Evolutionary conservation across 2,888 invertebrate species (phyloP), one percentile per base, ranked within the genome.

Genomic region (Strigamia transsilvanica): DNA sequence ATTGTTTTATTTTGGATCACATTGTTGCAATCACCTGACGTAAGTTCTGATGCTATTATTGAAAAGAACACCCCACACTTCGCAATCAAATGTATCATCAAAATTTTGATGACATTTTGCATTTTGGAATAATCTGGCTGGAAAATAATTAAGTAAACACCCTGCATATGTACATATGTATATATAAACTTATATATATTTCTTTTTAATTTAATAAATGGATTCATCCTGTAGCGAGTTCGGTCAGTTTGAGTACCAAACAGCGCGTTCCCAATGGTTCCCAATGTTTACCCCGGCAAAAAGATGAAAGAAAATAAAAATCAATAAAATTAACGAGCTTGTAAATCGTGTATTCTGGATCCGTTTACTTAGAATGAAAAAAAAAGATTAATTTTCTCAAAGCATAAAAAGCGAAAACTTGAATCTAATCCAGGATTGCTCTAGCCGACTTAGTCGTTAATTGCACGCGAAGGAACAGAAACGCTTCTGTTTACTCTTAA

Each of bases 401-500:
- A 46, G 46, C 6, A 38, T 6, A 38, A 38, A n/a, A 2, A 46
- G 3, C 13, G 13, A 46, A 13, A 46, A 46, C 46, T 46, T 46
- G n/a, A 46, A 18, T 32, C 73, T 73, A 73, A 73, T 73, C 73
- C 73, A 27, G 32, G 32, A 32, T 73, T 73, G 73, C 61, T 66
- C 61, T 1, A 66, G 21, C 18, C 61, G 61, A 12, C 18, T 66
- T 66, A 9, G 12, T 73, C 73, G 73, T 73, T 73, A 73, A 73
- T 73, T 73, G 73, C n/a, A 27, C 27, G 73, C 27, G 73, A 73
- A 73, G n/a, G 13, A 73, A 27, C 27, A 32, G 32, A 73, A 27
- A 73, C 73, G 73, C 32, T 32, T 73, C 73, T 73, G 73, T 73
- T 73, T 73, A 73, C 73, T 73, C 32, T 73, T 73, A n/a, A 73